Base-by-base conservation (phyloP, 2,113 vertebrate genomes). In the Otolemur garnettii region DNA sequence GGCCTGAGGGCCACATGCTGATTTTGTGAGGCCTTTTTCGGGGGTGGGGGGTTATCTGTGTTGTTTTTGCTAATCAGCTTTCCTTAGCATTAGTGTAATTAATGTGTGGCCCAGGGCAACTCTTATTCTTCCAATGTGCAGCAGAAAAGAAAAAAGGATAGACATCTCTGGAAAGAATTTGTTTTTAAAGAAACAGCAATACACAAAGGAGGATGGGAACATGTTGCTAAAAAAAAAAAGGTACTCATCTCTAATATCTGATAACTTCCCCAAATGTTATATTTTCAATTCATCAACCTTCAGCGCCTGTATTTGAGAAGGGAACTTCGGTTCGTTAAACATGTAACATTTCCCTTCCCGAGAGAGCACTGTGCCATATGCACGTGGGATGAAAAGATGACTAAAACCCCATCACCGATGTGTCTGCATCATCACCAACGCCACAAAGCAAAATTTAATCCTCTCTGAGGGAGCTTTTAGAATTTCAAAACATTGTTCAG, bases 121-220 rank as follows among this genome's bases (percentile, higher is more conserved):
- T 50, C 45, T 45, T 45, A 50, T 50, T 50, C 45, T 50, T 50
- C 8, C 45, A 50, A 50, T 9, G 45, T 50, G 45, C 45, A 50
- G 8, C 45, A 50, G 45, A 50, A 50, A 50, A 50, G 45, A 50
- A 50, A 50, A 50, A 50, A 50, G 45, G 45, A 1, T 50, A 7
- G 45, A 9, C 45, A 50, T 7, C 8, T 50, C 45, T 50, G 8
- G 21, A 60, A 86, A 87, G 24, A 17, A 60, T 74, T 24, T 81
- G 38, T 18, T 92, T 82, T 79, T 75, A 42, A 80, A 80, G 72
- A 60, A 50, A 80, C 7, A 83, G 14, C 28, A 89, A 89, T 79
- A 75, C 66, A 84, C 33, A 83, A 92, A 93, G 83, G 30, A 87
- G 85, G 24, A 78, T 57, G 10, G 26, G 57, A 71, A 90, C 28